Base-by-base conservation (phyloP, 2,888 invertebrate genomes). In the Stenodema calcarata region DNA sequence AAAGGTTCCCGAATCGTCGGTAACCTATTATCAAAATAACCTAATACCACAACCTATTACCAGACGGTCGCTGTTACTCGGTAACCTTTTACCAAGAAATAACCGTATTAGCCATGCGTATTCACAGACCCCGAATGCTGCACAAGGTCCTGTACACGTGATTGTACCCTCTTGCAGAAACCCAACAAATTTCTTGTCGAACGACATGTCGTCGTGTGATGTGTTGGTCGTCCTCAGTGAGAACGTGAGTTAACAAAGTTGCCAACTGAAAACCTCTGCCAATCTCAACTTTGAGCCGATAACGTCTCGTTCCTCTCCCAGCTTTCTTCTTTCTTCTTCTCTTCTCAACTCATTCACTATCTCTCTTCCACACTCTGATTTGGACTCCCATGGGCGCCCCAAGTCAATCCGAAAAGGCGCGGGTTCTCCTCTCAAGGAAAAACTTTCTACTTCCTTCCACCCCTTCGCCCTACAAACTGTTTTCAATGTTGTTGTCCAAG, bases 261-360 rank as follows among this genome's bases (percentile, higher is more conserved):
- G 78, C 42, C 78, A 44, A 78, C 78, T 16, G 44, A 44, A 44
- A 62, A 62, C 18, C 78, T 23, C 78, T 78, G 78, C 78, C 78
- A 78, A 78, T 78, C 78, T 78, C 78, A 78, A 78, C 78, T 78
- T 78, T 62, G 62, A 42, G 78, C 41, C 41, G 78, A 78, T 78
- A 78, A 78, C 78, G 78, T 44, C 78, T 78, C 44, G 78, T 78
- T 23, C 78, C 42, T 18, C 23, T 27, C 62, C 23, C 18, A n/a
- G 50, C 27, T 62, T 62, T 62, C 23, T 35, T 27, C 62, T 1
- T 62, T 27, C 62, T 1, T 62, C 12, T 62, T 54, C 23, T 62
- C 23, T 7, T 7, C 62, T 23, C 9, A 62, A 62, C 62, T 62
- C 62, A 27, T 62, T 62, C 62, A 1, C 62, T 62, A 62, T 62